A percentile compares a stretch with the other conserved stretches of the same genome.
phyloP scores from a whole-genome alignment of 1,140 invertebrate species.

The Tenebrio molitor region DNA sequence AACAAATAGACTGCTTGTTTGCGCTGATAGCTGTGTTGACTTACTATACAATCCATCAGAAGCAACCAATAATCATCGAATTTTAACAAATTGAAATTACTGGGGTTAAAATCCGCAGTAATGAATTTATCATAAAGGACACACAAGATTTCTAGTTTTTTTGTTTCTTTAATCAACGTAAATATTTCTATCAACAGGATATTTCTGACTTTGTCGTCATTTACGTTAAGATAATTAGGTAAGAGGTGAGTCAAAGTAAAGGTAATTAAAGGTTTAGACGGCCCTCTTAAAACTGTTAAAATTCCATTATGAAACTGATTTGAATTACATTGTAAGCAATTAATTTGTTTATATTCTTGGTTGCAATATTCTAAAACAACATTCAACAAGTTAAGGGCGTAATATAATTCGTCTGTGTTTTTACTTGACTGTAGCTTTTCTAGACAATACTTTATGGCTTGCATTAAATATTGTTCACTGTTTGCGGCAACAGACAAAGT shows the following conservation, averaged over 20 bases:
- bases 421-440: constrained; percentile 8
- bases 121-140: constrained; percentile 12
- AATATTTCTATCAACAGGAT: constrained; percentile 1
- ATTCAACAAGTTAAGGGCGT: constrained; percentile 38
- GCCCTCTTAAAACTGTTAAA: constrained; percentile 10
- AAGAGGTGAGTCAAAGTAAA: constrained; percentile 1
- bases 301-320: constrained; percentile 1
- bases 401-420: constrained; percentile 1
- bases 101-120: constrained; percentile 11
- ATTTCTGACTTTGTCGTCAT: neutral
- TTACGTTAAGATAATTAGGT: constrained; percentile 12
- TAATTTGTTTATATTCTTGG: constrained; percentile 1
- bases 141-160: constrained; percentile 48
- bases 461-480: neutral
- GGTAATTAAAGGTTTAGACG: constrained; percentile 34
- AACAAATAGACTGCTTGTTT: constrained; percentile 47
- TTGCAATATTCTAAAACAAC: constrained; percentile 14
- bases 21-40: constrained; percentile 14
- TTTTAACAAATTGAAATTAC: constrained; percentile 36
- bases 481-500: constrained; percentile 13
- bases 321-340: too few species aligned
- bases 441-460: neutral
- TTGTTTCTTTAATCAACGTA: constrained; percentile 23
- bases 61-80: constrained; percentile 30
- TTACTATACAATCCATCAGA: neutral